phyloP scores from a whole-genome alignment of 2,797 vertebrate species.

The Syngnathus acus region DNA sequence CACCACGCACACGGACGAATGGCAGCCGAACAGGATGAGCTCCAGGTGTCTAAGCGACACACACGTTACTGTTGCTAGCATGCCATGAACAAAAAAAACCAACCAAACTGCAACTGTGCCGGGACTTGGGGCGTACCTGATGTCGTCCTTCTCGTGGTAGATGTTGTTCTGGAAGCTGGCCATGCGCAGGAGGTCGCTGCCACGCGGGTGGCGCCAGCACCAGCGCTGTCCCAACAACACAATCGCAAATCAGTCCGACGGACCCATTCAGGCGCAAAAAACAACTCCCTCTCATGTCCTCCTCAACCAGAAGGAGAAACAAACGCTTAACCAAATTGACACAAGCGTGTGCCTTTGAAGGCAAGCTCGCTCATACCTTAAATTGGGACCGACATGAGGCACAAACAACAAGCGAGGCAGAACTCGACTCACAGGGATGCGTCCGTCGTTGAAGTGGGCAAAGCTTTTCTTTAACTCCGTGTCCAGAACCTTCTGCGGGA shows the following conservation, averaged over 20 bases:
- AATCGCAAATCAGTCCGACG: too few relatives aligned
- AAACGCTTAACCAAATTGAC: too few relatives aligned
- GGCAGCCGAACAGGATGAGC: constrained; percentile 79
- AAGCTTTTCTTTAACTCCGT: constrained; percentile 85
- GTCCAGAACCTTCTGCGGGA: constrained; percentile 82
- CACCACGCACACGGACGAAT: constrained; percentile 80
- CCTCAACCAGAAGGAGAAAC: too few relatives aligned
- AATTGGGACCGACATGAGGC: not conserved
- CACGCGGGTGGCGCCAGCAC: constrained; percentile 83
- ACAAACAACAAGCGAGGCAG: too few relatives aligned
- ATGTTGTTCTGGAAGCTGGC: constrained; percentile 84
- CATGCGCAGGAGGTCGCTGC: constrained; percentile 83
- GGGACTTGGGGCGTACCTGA: constrained; percentile 66
- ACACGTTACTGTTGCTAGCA: constrained; percentile 10
- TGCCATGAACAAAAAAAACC: not conserved
- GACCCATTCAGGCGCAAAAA: too few relatives aligned
- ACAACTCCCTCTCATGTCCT: too few relatives aligned
- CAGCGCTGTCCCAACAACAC: constrained; percentile 69
- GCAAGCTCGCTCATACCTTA: not conserved
- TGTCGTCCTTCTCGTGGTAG: constrained; percentile 84
- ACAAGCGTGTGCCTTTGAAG: too few relatives aligned
- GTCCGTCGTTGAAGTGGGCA: constrained; percentile 83
- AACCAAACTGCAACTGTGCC: too few relatives aligned
- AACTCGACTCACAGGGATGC: constrained; percentile 75
- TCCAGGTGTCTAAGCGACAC: constrained; percentile 76